Percentiles rank a stretch among this genome's conserved stretches.
phyloP scores from a whole-genome alignment of 2,888 invertebrate species.

The Heliconius ethilla region DNA sequence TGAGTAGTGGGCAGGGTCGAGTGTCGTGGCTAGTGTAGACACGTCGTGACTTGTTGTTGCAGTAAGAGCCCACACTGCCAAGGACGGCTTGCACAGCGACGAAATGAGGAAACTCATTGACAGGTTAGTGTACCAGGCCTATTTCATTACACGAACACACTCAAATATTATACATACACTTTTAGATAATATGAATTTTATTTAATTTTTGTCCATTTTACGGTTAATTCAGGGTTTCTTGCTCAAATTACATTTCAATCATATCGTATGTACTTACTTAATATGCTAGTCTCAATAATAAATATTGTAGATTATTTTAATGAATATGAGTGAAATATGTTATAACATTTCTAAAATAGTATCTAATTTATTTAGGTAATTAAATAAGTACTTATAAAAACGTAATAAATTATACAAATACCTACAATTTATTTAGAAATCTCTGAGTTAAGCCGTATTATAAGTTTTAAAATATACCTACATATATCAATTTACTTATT shows the following conservation, averaged over 20 bases:
- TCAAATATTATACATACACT: conserved; percentile 7
- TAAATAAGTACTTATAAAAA: neutral
- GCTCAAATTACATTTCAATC: neutral
- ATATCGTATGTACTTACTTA: neutral
- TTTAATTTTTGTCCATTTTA: neutral
- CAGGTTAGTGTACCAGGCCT: conserved; percentile 88
- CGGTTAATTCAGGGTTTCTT: conserved; percentile 6
- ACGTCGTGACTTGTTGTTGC: conserved; percentile 82
- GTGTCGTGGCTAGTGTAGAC: conserved; percentile 76
- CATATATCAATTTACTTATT: neutral
- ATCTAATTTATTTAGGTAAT: neutral
- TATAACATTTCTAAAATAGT: neutral
- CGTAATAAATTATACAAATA: neutral
- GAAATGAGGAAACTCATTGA: conserved; percentile 98
- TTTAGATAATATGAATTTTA: neutral
- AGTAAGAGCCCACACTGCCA: conserved; percentile 86
- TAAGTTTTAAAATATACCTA: neutral
- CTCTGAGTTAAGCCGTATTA: neutral
- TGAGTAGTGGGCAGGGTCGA: conserved; percentile 65
- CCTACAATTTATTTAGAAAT: neutral
- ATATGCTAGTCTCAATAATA: neutral
- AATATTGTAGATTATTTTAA: neutral
- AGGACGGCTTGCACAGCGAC: conserved; percentile 97
- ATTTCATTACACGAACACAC: conserved; percentile 18
- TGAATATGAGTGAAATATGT: too few relatives aligned